Conservation (phyloP, 1,140 invertebrate genomes). For the Euura lappo region DNA sequence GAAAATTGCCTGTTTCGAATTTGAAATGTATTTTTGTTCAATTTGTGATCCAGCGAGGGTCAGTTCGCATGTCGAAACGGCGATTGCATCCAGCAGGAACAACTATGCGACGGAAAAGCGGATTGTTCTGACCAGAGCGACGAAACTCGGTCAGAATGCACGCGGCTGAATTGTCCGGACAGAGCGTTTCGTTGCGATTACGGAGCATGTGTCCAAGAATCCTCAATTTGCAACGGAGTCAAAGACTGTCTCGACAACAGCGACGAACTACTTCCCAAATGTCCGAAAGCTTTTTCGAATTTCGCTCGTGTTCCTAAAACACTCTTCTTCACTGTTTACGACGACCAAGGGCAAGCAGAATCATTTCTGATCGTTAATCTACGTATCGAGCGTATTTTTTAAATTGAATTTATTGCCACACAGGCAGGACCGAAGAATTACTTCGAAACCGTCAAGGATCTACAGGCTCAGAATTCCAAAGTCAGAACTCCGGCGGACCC, state of each 20-base stretch:
- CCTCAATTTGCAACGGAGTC: constrained; percentile 63
- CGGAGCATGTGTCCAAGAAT: constrained; percentile 65
- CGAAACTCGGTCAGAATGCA: constrained; percentile 63
- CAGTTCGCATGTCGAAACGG: constrained; percentile 48
- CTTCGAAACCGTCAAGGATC: neutral
- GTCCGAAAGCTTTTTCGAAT: constrained; percentile 14
- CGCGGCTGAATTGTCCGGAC: constrained; percentile 52
- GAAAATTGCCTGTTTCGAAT: neutral
- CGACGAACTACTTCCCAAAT: constrained; percentile 64
- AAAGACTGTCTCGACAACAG: constrained; percentile 72
- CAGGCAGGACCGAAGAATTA: neutral
- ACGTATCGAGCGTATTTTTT: neutral
- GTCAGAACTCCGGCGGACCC: too few relatives aligned
- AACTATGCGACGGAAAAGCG: constrained; percentile 62
- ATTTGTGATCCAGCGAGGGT: neutral
- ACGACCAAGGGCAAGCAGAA: neutral
- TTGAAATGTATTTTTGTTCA: neutral
- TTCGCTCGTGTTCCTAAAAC: neutral
- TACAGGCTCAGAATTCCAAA: neutral
- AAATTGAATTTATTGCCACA: neutral
- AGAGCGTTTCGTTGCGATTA: constrained; percentile 65
- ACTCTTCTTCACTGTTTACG: neutral
- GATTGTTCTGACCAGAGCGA: constrained; percentile 66
- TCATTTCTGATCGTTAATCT: neutral
- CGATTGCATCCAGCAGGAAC: constrained; percentile 45